Base-by-base conservation (phyloP, 2,888 invertebrate species). In the Dicyrtoma fusca region DNA sequence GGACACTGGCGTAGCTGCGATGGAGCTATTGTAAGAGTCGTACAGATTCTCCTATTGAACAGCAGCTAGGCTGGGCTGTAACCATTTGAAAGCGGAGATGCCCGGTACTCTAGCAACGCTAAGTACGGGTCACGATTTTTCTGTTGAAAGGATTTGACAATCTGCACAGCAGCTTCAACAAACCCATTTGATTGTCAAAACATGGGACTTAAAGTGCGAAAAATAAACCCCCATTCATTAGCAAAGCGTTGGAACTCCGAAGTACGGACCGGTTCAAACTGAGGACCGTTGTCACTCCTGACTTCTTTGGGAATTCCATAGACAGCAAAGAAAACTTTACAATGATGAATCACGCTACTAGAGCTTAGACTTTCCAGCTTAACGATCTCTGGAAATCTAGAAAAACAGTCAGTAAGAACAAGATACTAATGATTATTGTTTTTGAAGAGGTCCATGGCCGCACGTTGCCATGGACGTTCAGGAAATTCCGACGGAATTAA, bases 391-490 rank as follows among this genome's bases (percentile, higher is more conserved):
- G 76, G 69, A 65, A 53, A 80, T 49, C 76, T 57, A 14, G 77
- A 79, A 72, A 68, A 77, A 53, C 79, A 81, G 68, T 81, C 80
- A 0, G 68, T 69, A 2, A 78, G 55, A 6, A 80, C 72, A 10
- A 80, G n/a, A 64, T 69, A 81, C 76, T 76, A 79, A 14, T 65
- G 42, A 47, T 71, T 73, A 5, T 73, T 26, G 0, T 6, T 25
- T 44, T 80, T 77, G 21, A 78, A 80, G 0, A 81, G 57, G 61
- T 80, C 80, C 14, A 77, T 69, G 23, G 74, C 77, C 21, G 81
- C 65, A 69, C 76, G 77, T 69, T 80, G 74, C 80, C 79, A 81
- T 1, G 80, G 79, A 34, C 34, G 34, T 34, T 34, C 34, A 3
- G 34, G 34, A 34, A 34, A 34, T 34, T 34, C 34, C 8, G 34